These are phyloP conservation scores for Kradibia gibbosae DNA, from an alignment of 1,140 invertebrate species.

Conservation along the genomic window DNA sequence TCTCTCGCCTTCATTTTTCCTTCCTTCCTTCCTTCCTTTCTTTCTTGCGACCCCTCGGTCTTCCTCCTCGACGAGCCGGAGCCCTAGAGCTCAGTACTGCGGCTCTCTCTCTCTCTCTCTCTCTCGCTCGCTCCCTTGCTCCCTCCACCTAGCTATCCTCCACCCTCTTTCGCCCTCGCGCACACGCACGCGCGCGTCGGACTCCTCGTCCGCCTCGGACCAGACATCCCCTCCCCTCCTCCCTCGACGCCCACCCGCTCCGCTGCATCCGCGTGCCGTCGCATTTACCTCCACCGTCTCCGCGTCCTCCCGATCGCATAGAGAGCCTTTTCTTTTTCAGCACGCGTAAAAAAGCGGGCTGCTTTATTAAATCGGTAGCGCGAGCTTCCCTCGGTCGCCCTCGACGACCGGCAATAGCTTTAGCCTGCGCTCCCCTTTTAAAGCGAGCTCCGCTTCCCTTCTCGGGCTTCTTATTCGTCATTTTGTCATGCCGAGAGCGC, in stretches of 20 bases:
- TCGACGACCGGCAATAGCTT: not conserved
- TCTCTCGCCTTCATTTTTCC: not conserved
- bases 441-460: too few species aligned
- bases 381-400: not conserved
- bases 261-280: not conserved
- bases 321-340: not conserved
- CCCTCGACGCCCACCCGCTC: too few species aligned
- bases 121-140: not conserved
- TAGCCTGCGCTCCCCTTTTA: too few species aligned
- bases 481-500: not conserved
- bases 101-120: not conserved
- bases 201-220: not conserved
- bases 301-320: not conserved
- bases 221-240: not conserved
- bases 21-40: not conserved
- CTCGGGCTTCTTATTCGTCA: not conserved
- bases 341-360: not conserved
- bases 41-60: not conserved
- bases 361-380: not conserved
- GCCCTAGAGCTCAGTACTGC: conserved; percentile 1
- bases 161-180: not conserved
- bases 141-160: not conserved
- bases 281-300: not conserved
- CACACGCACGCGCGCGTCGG: not conserved
- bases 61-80: conserved; percentile 5